These are phyloP conservation scores for Dysmachus trigonus DNA, from an alignment of 2,888 invertebrate genomes.

Conservation along the genomic window DNA sequence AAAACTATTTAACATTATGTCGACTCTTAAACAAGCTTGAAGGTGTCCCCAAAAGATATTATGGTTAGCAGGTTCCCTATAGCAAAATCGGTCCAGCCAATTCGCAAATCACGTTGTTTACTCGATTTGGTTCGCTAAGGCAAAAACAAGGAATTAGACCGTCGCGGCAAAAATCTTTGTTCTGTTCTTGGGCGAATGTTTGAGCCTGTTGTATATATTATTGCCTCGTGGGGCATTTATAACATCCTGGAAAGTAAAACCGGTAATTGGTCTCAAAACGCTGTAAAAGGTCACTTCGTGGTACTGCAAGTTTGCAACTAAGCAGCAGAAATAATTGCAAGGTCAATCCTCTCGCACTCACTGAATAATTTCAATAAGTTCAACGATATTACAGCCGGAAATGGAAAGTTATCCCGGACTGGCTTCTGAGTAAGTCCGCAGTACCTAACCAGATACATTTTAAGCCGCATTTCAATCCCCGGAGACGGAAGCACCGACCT, in stretches of 20 bases:
- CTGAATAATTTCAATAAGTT: neutral
- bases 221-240: neutral
- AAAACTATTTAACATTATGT: neutral
- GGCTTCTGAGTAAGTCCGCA: neutral
- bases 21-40: neutral
- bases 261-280: neutral
- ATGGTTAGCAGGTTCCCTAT: neutral
- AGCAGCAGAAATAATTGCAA: neutral
- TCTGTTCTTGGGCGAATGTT: neutral
- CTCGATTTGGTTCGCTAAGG: neutral
- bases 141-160: neutral
- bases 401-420: neutral
- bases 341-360: neutral
- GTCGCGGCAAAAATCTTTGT: neutral
- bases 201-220: neutral
- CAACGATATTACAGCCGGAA: neutral
- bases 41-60: neutral
- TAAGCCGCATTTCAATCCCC: neutral
- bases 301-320: neutral
- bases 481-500: neutral
- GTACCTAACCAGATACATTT: neutral
- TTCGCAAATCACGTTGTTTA: neutral
- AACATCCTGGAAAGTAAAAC: neutral
- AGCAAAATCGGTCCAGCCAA: neutral
- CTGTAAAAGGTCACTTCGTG: neutral